phyloP scores from a whole-genome alignment of 2,797 vertebrate genomes.

The Typhlichthys eigenmanni region DNA sequence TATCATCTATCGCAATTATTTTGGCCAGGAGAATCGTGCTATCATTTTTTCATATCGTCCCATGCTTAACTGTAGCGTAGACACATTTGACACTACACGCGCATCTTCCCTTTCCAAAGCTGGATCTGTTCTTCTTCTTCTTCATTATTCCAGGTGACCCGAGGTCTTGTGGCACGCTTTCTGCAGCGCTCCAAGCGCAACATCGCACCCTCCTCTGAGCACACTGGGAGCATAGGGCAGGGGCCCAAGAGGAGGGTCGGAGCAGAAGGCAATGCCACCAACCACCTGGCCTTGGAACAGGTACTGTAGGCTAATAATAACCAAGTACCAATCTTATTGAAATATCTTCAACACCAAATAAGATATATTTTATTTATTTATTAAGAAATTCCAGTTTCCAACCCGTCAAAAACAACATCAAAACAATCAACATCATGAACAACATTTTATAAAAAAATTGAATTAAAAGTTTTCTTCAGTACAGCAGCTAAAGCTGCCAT shows the following conservation, averaged over 20 bases:
- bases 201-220: slow-evolving; percentile 71
- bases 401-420: no score
- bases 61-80: no score
- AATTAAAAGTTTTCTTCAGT: no score
- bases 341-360: not conserved
- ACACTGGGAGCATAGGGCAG: slow-evolving; percentile 69
- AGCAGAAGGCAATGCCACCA: slow-evolving; percentile 51
- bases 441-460: no score
- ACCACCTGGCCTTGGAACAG: slow-evolving; percentile 68
- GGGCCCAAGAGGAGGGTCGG: slow-evolving; percentile 79
- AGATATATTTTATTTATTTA: no score
- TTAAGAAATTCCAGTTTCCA: no score
- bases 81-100: no score
- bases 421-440: no score
- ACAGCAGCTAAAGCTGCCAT: not conserved
- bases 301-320: slow-evolving; percentile 44
- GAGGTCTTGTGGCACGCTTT: slow-evolving; percentile 89
- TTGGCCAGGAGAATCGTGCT: no score
- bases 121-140: slow-evolving; percentile 37
- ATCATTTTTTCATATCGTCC: no score
- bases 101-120: not conserved
- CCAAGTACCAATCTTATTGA: slow-evolving; percentile 3
- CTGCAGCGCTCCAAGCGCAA: slow-evolving; percentile 90
- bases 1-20: no score
- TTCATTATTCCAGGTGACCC: slow-evolving; percentile 77